Evolutionary conservation across 1,140 invertebrate genomes (phyloP).

Genomic region (Cryptotermes secundus): DNA sequence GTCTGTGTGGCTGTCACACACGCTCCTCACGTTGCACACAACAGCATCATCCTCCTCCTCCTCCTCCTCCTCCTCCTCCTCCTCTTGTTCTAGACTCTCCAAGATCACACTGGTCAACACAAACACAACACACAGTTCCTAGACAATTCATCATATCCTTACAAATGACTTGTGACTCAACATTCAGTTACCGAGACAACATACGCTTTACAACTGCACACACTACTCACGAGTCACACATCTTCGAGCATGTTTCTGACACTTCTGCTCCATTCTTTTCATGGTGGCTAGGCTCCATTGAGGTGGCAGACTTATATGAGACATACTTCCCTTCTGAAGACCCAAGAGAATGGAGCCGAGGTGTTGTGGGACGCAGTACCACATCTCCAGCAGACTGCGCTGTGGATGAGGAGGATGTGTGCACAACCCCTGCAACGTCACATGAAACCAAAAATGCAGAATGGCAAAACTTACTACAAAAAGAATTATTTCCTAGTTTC

Average conservation of each 20-base stretch:
- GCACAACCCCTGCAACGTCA: background rate
- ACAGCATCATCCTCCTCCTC: background rate
- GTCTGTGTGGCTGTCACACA: background rate
- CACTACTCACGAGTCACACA: too few relatives aligned
- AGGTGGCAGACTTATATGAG: background rate
- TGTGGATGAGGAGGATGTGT: conserved; percentile 12
- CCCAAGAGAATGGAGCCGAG: background rate
- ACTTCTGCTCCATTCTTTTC: background rate
- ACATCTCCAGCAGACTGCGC: background rate
- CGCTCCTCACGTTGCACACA: background rate
- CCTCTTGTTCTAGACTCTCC: background rate
- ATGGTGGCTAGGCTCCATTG: background rate
- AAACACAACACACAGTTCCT: background rate
- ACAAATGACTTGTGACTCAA: background rate
- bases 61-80: too few relatives aligned
- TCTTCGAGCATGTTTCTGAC: too few relatives aligned
- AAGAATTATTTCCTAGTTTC: background rate
- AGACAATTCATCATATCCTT: background rate
- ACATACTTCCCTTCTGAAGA: background rate
- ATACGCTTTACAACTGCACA: too few relatives aligned
- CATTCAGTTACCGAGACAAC: too few relatives aligned
- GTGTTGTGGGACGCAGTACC: conserved; percentile 3
- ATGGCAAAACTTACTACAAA: too few relatives aligned
- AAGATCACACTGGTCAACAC: background rate
- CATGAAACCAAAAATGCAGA: background rate